A percentile compares a stretch with the other conserved stretches of the same genome.
Evolutionary conservation across 2,797 vertebrate species (phyloP).

Genomic region (Propithecus deckenii): DNA sequence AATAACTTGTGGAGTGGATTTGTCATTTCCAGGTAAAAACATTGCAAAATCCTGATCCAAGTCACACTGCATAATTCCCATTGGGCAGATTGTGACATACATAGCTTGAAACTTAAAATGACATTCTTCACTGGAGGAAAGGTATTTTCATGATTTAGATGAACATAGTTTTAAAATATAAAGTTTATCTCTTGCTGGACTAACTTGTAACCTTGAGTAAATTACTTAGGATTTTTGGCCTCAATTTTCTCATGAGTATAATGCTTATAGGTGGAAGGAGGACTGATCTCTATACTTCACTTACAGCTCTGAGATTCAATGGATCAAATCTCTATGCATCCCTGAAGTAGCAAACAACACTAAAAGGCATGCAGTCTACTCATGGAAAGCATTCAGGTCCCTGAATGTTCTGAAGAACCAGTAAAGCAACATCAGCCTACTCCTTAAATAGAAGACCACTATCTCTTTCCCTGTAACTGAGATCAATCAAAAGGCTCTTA

Average conservation of each 20-base stretch:
- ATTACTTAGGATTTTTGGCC: background rate
- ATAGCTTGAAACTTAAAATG: background rate
- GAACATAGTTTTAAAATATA: background rate
- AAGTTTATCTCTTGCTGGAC: background rate
- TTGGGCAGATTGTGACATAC: background rate
- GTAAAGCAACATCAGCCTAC: background rate
- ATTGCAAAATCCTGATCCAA: background rate
- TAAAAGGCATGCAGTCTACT: background rate
- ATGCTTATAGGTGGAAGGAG: background rate
- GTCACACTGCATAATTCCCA: background rate
- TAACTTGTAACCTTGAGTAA: background rate
- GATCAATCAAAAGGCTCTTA: background rate
- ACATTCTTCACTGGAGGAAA: background rate
- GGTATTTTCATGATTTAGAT: background rate
- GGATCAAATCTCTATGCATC: background rate
- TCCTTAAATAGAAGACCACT: background rate
- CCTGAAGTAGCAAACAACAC: background rate
- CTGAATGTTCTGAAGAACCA: background rate
- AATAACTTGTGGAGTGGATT: background rate
- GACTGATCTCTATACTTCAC: background rate
- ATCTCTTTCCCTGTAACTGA: background rate
- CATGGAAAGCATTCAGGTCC: background rate
- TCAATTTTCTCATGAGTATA: background rate
- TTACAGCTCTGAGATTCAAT: background rate
- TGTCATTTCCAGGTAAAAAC: conserved; percentile 24